Percentiles rank a stretch among this genome's conserved stretches.
These are phyloP conservation scores for Leptinotarsa haldemani DNA, from an alignment of 2,888 invertebrate genomes.

Conservation along the genomic window DNA sequence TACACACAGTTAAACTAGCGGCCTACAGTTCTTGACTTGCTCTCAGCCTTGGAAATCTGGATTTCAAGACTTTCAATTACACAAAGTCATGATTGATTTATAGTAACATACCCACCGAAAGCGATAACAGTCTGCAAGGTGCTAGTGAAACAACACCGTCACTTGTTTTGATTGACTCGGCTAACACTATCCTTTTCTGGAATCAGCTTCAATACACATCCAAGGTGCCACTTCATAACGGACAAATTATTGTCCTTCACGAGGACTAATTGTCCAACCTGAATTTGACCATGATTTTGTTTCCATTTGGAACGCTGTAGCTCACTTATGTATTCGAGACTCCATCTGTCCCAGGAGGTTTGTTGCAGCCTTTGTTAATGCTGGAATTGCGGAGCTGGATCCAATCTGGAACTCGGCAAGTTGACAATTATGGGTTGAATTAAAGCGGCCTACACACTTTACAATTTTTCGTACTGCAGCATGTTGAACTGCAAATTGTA, in stretches of 20 bases:
- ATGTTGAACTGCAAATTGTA: too few species aligned
- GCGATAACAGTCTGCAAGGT: constrained; percentile 47
- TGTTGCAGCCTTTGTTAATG: constrained; percentile 49
- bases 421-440: constrained; percentile 37
- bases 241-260: constrained; percentile 53
- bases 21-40: too few species aligned
- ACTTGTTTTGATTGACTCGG: constrained; percentile 53
- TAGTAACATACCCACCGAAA: constrained; percentile 35
- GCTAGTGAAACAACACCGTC: constrained; percentile 44
- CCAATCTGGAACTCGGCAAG: constrained; percentile 34
- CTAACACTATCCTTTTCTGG: constrained; percentile 51
- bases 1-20: too few species aligned
- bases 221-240: constrained; percentile 51
- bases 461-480: too few species aligned
- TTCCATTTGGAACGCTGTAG: constrained; percentile 47
- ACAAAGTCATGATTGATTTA: background rate
- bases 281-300: constrained; percentile 34
- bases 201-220: constrained; percentile 47
- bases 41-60: too few species aligned
- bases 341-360: constrained; percentile 50
- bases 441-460: too few species aligned
- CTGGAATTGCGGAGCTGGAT: constrained; percentile 47
- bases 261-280: constrained; percentile 52
- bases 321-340: constrained; percentile 49
- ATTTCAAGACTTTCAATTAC: background rate